These are phyloP conservation scores for Exaiptasia diaphana DNA, from an alignment of 64 coral and sea anemone species.

Conservation along the genomic window DNA sequence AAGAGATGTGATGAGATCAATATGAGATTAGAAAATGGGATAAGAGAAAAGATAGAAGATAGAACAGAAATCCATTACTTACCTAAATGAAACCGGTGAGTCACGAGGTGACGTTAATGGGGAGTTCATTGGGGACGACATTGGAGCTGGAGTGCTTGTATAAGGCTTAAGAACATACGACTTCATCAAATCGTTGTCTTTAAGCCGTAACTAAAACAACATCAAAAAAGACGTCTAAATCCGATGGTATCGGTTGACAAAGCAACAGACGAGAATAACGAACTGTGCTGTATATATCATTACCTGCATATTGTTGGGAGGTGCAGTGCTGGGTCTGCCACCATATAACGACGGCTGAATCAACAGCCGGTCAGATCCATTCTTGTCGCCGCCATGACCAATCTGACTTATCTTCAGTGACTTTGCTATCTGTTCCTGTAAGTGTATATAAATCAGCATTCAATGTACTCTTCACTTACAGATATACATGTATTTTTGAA, in stretches of 20 bases:
- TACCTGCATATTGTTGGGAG: slow-evolving; percentile 19
- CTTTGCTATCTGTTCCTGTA: slow-evolving; percentile 11
- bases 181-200: slow-evolving; percentile 1
- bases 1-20: not conserved
- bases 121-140: slow-evolving; percentile 60
- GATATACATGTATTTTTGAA: too few species aligned
- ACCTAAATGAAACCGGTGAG: slow-evolving; percentile 59
- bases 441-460: not conserved
- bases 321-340: slow-evolving; percentile 66
- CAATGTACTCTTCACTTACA: too few species aligned
- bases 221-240: too few species aligned
- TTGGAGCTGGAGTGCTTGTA: slow-evolving; percentile 58
- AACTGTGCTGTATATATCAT: not conserved
- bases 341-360: not conserved
- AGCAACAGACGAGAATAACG: not conserved
- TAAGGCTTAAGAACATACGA: slow-evolving; percentile 75
- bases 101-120: slow-evolving; percentile 64
- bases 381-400: not conserved
- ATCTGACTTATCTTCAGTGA: slow-evolving; percentile 8
- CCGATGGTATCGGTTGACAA: too few species aligned
- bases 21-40: not conserved
- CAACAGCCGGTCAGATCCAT: not conserved
- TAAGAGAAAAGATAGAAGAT: not conserved
- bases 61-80: not conserved
- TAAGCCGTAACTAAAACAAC: not conserved